Evolutionary conservation across 2,113 vertebrate genomes (phyloP), one percentile per base, ranked within the genome.

Genomic region (Takifugu bimaculatus): DNA sequence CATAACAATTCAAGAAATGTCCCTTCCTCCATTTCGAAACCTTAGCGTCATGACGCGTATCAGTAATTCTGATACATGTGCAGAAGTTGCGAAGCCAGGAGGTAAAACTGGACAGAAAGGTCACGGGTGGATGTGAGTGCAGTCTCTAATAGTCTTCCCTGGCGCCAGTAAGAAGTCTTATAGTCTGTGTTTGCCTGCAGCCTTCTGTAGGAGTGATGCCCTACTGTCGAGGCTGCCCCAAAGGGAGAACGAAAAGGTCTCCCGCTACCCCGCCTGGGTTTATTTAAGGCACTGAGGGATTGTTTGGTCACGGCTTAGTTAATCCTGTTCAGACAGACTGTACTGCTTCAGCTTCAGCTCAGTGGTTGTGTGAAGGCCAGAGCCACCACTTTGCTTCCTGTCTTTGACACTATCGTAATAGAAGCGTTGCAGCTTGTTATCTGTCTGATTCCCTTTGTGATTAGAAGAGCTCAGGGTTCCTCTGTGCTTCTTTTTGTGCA

Each of bases 191-290:
- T 74, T 61, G 49, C 62, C 66, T 72, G 61, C 43, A 47, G 79
- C 66, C 28, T 28, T 65, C 26, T 63, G 66, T 25, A 63, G 29
- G 53, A 35, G 54, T 4, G 62, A 62, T 75, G 59, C 35, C 64
- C 68, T n/a, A 6, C 45, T 27, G 62, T 26, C 26, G 27, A 65
- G 20, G 69, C 20, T 20, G 20, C 20, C 20, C 20, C 20, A 20
- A 20, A 20, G 20, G 20, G 20, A 20, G 71, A 52, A 51, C 73
- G 49, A 77, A 65, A 70, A 42, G 0, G 25, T 50, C 67, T 60
- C 57, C 57, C 67, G 26, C 45, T 72, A 63, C 81, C 70, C 72
- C 79, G 61, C 87, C 85, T 80, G 75, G 78, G 84, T 88, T 89
- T 87, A 74, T 79, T 79, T 64, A 85, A 83, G 75, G 55, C 78